phyloP scores from a whole-genome alignment of 2,797 vertebrate species.

The Premnoplex brunnescens region DNA sequence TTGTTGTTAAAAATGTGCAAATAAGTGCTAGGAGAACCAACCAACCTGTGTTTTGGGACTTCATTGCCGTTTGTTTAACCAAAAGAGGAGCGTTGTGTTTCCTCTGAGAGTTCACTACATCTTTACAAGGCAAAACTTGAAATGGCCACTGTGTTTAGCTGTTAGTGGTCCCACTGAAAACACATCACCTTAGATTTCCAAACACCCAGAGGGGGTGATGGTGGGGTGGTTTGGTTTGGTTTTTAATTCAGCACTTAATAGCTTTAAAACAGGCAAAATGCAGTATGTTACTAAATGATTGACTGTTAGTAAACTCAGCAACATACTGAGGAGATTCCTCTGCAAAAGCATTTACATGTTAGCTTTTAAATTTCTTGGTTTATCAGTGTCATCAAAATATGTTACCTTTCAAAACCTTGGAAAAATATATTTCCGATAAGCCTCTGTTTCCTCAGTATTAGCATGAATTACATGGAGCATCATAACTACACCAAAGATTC shows the following conservation, averaged over 20 bases:
- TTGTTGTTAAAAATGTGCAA: background rate
- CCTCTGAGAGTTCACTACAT: background rate
- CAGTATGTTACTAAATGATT: background rate
- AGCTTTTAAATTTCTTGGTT: background rate
- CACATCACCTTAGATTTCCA: background rate
- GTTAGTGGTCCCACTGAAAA: background rate
- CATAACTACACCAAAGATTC: background rate
- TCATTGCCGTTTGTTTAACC: background rate
- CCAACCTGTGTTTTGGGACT: background rate
- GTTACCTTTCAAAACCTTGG: background rate
- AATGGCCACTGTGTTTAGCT: background rate
- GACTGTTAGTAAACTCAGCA: background rate
- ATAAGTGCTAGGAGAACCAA: background rate
- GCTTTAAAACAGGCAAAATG: background rate
- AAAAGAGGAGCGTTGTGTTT: background rate
- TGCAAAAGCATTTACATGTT: background rate
- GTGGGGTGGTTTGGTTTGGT: background rate
- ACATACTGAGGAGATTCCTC: background rate
- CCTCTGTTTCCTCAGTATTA: background rate
- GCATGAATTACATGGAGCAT: background rate
- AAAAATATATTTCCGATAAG: background rate
- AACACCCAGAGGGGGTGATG: background rate
- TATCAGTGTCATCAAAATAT: background rate
- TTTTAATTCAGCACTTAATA: background rate
- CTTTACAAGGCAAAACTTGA: background rate